Evolutionary conservation across 1,140 invertebrate genomes (phyloP).

Genomic region (Neodiprion pinetum): DNA sequence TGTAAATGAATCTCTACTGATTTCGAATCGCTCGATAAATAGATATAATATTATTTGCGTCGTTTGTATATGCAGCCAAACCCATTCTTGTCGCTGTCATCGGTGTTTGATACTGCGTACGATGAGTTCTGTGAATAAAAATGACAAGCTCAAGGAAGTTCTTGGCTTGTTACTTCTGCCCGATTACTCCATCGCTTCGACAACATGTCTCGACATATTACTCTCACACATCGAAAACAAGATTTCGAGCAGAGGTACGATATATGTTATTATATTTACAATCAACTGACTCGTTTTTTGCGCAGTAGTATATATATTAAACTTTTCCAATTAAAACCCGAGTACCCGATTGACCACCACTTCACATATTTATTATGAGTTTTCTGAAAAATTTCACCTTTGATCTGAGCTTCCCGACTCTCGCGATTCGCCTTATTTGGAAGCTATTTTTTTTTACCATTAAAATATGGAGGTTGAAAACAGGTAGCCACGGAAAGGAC

Average conservation of each 20-base stretch:
- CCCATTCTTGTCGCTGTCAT: too few relatives aligned
- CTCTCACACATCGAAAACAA: constrained; percentile 51
- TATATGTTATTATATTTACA: too few relatives aligned
- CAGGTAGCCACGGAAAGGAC: too few relatives aligned
- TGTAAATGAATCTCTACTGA: too few relatives aligned
- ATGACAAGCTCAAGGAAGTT: constrained; percentile 48
- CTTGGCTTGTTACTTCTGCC: constrained; percentile 52
- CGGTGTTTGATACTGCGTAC: neutral
- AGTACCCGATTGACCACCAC: neutral
- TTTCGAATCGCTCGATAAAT: too few relatives aligned
- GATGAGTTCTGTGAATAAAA: constrained; percentile 31
- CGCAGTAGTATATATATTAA: too few relatives aligned
- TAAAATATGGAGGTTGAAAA: too few relatives aligned
- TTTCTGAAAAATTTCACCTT: neutral
- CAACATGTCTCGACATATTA: constrained; percentile 55
- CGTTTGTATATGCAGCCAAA: too few relatives aligned
- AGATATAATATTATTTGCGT: too few relatives aligned
- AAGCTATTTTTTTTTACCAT: too few relatives aligned
- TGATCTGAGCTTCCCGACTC: neutral
- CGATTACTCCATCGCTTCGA: constrained; percentile 50
- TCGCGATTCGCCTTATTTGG: too few relatives aligned
- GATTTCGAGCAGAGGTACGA: neutral
- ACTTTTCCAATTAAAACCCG: too few relatives aligned
- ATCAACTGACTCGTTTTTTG: neutral
- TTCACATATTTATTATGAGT: constrained; percentile 2